Evolutionary conservation across 1,140 invertebrate species (phyloP).

Genomic region (Lordiphosa collinella): DNA sequence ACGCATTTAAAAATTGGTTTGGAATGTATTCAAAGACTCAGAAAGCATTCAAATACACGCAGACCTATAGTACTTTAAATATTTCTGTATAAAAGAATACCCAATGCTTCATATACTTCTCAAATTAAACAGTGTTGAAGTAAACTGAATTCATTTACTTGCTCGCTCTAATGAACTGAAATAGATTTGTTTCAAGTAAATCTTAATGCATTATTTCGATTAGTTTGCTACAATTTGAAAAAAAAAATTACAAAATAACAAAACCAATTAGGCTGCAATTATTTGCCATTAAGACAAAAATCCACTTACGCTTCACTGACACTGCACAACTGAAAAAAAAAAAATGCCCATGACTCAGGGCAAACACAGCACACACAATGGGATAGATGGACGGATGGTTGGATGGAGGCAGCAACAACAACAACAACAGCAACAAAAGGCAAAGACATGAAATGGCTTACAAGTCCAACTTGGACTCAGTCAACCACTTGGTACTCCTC

Average conservation of each 20-base stretch:
- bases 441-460: constrained; percentile 29
- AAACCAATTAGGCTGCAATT: constrained; percentile 62
- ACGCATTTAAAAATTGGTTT: too few relatives aligned
- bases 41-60: too few relatives aligned
- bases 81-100: too few relatives aligned
- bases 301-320: constrained; percentile 15
- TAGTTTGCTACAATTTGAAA: neutral
- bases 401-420: constrained; percentile 6
- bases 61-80: too few relatives aligned
- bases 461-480: constrained; percentile 8
- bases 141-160: too few relatives aligned
- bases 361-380: constrained; percentile 9
- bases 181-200: too few relatives aligned
- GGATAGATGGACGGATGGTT: neutral
- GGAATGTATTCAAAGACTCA: too few relatives aligned
- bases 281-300: constrained; percentile 50
- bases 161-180: too few relatives aligned
- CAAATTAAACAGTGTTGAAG: too few relatives aligned
- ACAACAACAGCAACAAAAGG: constrained; percentile 11
- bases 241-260: constrained; percentile 2
- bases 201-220: too few relatives aligned
- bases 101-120: too few relatives aligned
- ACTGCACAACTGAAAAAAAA: constrained; percentile 11
- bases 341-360: constrained; percentile 41
- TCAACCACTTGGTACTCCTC: neutral